Evolutionary conservation across 1,140 invertebrate species (phyloP).

Genomic region (Drosophila orena): DNA sequence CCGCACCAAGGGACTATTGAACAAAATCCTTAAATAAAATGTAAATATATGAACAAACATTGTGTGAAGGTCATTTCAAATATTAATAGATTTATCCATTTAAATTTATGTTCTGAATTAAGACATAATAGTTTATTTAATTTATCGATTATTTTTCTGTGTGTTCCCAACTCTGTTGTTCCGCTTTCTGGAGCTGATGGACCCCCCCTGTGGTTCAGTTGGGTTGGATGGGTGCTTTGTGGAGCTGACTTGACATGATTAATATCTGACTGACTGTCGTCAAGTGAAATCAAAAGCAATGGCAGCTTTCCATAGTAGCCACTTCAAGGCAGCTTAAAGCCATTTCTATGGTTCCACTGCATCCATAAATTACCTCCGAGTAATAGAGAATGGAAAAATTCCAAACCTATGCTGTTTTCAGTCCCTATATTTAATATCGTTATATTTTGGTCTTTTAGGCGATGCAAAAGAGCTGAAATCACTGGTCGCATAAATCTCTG

Average conservation of each 20-base stretch:
- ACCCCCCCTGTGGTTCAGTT: slow-evolving; percentile 28
- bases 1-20: too few species aligned
- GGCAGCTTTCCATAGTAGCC: neutral
- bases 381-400: neutral
- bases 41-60: too few species aligned
- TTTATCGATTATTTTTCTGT: neutral
- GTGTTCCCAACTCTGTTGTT: slow-evolving; percentile 30
- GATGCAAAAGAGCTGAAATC: slow-evolving; percentile 37
- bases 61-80: too few species aligned
- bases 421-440: neutral
- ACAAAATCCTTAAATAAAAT: too few species aligned
- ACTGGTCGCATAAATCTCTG: slow-evolving; percentile 38
- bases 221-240: slow-evolving; percentile 44
- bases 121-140: too few species aligned
- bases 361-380: too few species aligned
- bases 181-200: slow-evolving; percentile 29
- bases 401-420: neutral
- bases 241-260: slow-evolving; percentile 78
- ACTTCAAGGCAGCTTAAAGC: slow-evolving; percentile 23
- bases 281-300: slow-evolving; percentile 81
- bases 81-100: too few species aligned
- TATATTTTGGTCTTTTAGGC: slow-evolving; percentile 31
- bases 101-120: too few species aligned
- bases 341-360: neutral
- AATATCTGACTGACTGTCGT: slow-evolving; percentile 79